These are phyloP conservation scores for Pinctada fucata DNA, from an alignment of 2,888 invertebrate species.

Conservation along the genomic window DNA sequence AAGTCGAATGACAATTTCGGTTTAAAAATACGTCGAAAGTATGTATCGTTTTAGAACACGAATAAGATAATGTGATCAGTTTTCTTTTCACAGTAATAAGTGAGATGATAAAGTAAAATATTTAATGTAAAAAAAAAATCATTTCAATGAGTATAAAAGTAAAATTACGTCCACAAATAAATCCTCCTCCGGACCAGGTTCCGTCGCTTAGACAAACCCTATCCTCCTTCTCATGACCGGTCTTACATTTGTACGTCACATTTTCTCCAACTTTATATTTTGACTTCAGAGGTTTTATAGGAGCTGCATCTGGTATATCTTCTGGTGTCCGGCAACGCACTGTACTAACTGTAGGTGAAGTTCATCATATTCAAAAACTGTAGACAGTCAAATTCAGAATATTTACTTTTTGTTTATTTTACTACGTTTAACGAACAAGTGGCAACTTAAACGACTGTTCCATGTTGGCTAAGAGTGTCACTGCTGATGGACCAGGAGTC, in stretches of 20 bases:
- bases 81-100: too few species aligned
- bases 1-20: too few species aligned
- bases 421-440: background rate
- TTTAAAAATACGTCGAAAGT: too few species aligned
- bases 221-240: constrained; percentile 24
- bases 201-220: constrained; percentile 52
- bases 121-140: too few species aligned
- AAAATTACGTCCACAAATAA: constrained; percentile 54
- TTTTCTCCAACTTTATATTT: constrained; percentile 50
- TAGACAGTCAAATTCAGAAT: background rate
- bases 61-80: too few species aligned
- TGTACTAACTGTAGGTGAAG: constrained; percentile 26
- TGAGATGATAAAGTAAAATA: too few species aligned
- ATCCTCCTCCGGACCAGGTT: constrained; percentile 50
- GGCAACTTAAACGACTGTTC: background rate
- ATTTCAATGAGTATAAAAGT: too few species aligned
- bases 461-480: background rate
- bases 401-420: background rate
- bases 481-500: too few species aligned
- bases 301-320: constrained; percentile 32
- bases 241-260: constrained; percentile 47
- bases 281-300: constrained; percentile 23
- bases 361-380: background rate
- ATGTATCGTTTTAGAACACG: too few species aligned
- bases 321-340: constrained; percentile 35